Evolutionary conservation across 2,797 vertebrate species (phyloP), one percentile per base, ranked within the genome.

Genomic region (Gorsachius magnificus): DNA sequence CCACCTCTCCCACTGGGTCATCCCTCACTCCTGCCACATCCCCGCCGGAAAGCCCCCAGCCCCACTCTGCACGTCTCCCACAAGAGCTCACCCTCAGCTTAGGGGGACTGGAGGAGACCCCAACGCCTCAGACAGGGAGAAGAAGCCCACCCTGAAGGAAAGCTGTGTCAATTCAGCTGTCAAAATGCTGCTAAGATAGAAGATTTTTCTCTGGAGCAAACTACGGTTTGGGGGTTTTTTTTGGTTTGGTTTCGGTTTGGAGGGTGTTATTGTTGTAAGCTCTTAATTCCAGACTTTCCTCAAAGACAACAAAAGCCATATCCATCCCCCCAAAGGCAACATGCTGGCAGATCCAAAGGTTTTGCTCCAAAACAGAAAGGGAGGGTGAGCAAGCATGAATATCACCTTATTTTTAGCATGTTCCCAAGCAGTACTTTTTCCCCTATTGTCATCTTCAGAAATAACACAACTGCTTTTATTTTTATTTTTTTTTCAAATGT

Each of bases 401-500:
- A 31, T 41, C 77, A 70, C 3, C 22, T 86, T 0, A 57, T 86
- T 74, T 82, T 57, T 31, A 68, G 50, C 1, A 1, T 7, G 26
- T 28, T 78, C 66, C 63, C 35, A 54, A 86, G 57, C 71, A 50
- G 11, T 48, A 36, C 31, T 51, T 74, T 33, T 43, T 10, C 15
- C 70, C 46, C 18, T 19, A 6, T 3, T 85, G 56, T 35, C 82
- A 85, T 50, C 76, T 22, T 41, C 82, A 72, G 36, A 69, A 82
- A 63, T 4, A 41, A 63, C 76, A 69, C 1, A 18, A 77, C 10
- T 4, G 31, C 5, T 43, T 57, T 24, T 19, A 18, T 29, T 43
- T 57, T 24, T 19, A 18, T 54, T 1, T 16, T 18, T 15, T 19
- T 3, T 3, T 0, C 16, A 19, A 5, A 12, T 3, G 8, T 19